Conservation (phyloP, 53 echinoderm and acorn worm genomes). For the Holothuria scabra region DNA sequence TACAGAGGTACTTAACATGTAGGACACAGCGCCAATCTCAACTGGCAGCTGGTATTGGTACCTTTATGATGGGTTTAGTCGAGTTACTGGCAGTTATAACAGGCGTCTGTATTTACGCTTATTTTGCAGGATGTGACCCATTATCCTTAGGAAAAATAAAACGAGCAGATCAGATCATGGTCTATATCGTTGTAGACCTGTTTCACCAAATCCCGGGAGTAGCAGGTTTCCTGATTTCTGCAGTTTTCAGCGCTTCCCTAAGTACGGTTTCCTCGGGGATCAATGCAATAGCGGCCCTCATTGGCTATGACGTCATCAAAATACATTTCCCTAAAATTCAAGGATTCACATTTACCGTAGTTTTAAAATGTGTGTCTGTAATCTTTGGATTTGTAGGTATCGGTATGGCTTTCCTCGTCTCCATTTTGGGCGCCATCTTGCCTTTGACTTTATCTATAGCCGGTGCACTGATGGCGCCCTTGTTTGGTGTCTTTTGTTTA, state of each 20-base stretch:
- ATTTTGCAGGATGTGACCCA: conserved; percentile 30
- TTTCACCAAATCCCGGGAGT: conserved; percentile 9
- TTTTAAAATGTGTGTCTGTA: background rate
- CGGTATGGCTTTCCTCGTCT: conserved; percentile 4
- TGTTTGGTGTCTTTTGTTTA: conserved; percentile 35
- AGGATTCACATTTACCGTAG: background rate
- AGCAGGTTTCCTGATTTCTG: conserved; percentile 25
- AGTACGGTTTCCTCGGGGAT: conserved; percentile 22
- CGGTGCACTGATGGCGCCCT: conserved; percentile 7
- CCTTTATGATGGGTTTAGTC: background rate
- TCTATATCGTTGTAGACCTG: conserved; percentile 13
- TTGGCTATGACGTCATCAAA: conserved; percentile 26
- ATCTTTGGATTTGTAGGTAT: background rate
- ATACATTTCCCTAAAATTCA: background rate
- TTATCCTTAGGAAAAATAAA: background rate
- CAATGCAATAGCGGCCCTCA: conserved; percentile 8
- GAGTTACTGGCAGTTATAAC: conserved; percentile 12
- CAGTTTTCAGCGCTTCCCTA: conserved; percentile 12
- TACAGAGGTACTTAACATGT: conserved; percentile 26
- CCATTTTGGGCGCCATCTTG: conserved; percentile 10
- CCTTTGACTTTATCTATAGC: conserved; percentile 12
- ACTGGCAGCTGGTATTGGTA: conserved; percentile 6
- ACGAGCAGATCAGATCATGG: conserved; percentile 16
- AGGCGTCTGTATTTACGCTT: conserved; percentile 17
- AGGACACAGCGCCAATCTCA: conserved; percentile 1